Base-by-base conservation (phyloP, 2,113 vertebrate species). In the Rhinolophus sinicus region DNA sequence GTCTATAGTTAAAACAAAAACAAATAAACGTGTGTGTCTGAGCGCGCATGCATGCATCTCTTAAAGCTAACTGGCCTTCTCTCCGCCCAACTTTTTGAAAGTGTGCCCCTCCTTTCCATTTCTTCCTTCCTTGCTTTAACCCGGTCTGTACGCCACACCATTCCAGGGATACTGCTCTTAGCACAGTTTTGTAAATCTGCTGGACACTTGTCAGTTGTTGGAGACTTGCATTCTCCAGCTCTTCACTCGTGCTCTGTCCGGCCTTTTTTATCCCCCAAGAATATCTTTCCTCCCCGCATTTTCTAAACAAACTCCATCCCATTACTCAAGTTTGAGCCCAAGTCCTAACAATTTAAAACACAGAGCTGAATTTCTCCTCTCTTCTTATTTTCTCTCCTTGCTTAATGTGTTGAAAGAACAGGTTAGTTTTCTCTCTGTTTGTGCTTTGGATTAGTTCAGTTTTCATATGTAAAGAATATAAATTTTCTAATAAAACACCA, bases 351-450 rank as follows among this genome's bases (percentile, higher is more conserved):
- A 0, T 38, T 50, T 62, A 40, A 44, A 44, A 4, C 65, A 26
- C 35, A 65, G 38, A 62, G 33, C 64, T 47, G 47, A 38, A 26
- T 56, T 65, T 70, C 26, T 77, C 30, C 54, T 56, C 85, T 85
- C 22, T 54, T 82, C 38, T 64, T 54, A 38, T 60, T 72, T 81
- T 82, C 33, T 70, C 14, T 85, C 33, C 50, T 40, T 80, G 70
- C 47, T 72, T 77, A 28, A 22, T 56, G 56, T 13, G 4, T 50
- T 75, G 60, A 64, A 69, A 90, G 60, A 95, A 60, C 60, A 62
- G 38, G n/a, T 64, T 24, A 22, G 70, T 95, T 94, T 95, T 78
- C n/a, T 88, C n/a, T 85, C 86, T n/a, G 60, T 96, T 38, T 90
- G 33, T 92, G 35, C 64, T 94, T 86, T n/a, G 56, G 60, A 70